phyloP scores from a whole-genome alignment of 2,113 vertebrate species.

The human region DNA sequence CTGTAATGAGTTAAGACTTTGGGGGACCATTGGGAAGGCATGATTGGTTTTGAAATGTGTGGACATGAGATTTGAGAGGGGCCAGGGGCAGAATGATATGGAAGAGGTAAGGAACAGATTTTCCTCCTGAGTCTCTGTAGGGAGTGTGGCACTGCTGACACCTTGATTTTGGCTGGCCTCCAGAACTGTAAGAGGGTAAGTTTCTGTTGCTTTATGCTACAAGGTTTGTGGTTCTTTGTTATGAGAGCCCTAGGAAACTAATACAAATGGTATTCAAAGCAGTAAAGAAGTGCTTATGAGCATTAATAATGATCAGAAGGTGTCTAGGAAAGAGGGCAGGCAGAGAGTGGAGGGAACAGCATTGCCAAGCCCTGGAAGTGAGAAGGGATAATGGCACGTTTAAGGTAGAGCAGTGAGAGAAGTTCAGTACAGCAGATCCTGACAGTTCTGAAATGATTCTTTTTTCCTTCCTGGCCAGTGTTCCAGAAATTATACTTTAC shows the following conservation, averaged over 20 bases:
- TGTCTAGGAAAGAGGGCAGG: background rate
- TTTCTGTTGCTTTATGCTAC: background rate
- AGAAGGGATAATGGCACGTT: background rate
- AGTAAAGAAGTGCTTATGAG: background rate
- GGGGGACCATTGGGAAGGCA: no score
- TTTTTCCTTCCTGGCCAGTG: background rate
- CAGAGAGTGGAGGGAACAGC: background rate
- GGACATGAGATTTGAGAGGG: no score
- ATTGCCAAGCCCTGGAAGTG: background rate
- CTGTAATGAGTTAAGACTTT: no score
- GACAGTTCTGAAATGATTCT: background rate
- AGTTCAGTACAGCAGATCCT: background rate
- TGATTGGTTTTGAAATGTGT: no score
- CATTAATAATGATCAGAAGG: background rate
- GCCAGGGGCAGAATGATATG: no score
- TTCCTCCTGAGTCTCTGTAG: background rate
- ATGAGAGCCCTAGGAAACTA: background rate
- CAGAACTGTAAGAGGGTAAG: background rate
- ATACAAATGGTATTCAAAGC: background rate
- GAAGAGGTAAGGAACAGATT: background rate
- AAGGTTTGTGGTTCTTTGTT: background rate
- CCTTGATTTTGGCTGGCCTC: background rate
- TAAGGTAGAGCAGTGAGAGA: background rate
- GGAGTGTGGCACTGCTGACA: background rate
- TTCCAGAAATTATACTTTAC: background rate